These are phyloP conservation scores for Notothenia coriiceps DNA, from an alignment of 2,113 vertebrate species.

Conservation along the genomic window DNA sequence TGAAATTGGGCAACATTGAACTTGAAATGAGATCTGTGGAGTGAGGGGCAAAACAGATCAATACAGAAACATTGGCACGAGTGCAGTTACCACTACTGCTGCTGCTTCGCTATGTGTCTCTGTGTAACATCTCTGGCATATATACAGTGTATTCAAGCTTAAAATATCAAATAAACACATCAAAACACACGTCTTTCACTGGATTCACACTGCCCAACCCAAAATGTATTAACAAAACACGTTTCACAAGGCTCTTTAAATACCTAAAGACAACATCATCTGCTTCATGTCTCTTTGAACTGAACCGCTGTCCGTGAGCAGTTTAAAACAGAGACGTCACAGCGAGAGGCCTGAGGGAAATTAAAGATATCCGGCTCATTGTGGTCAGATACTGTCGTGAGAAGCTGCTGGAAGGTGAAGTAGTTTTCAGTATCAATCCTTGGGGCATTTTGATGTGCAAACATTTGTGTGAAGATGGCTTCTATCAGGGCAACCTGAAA, in stretches of 20 bases:
- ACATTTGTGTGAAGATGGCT: not conserved
- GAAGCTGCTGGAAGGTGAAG: not conserved
- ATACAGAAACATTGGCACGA: constrained; percentile 3
- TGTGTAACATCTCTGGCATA: not conserved
- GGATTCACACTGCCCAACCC: not conserved
- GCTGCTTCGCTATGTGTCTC: not conserved
- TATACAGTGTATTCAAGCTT: not conserved
- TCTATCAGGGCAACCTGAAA: not conserved
- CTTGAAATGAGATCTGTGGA: constrained; percentile 18
- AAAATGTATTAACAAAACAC: not conserved
- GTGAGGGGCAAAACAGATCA: constrained; percentile 38
- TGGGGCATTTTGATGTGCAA: not conserved
- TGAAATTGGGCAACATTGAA: constrained; percentile 17
- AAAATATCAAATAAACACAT: not conserved
- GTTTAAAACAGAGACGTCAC: not conserved
- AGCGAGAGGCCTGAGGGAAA: not conserved
- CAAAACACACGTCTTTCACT: not conserved
- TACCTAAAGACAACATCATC: not conserved
- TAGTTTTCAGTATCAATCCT: not conserved
- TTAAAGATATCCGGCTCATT: not conserved
- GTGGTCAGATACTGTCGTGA: not conserved
- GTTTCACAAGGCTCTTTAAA: not conserved
- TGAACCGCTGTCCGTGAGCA: not conserved
- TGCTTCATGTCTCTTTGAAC: not conserved
- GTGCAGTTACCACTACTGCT: not conserved